These are phyloP conservation scores for Drosophila percnosoma DNA, from an alignment of 2,888 invertebrate species.

Conservation along the genomic window DNA sequence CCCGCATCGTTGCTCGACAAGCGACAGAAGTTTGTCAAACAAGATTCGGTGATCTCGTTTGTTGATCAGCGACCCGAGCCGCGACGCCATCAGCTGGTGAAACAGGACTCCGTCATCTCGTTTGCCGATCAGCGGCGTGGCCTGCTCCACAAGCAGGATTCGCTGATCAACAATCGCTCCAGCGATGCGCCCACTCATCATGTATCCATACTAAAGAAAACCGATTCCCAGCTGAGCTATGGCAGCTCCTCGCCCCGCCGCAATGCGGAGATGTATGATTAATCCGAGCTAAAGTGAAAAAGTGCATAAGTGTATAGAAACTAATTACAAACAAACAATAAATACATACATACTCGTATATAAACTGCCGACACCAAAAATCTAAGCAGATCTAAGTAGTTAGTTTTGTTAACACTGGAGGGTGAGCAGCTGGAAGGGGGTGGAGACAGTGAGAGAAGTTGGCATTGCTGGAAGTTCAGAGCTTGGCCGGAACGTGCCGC, in stretches of 20 bases:
- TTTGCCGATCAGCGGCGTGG: slow-evolving; percentile 85
- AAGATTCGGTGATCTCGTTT: slow-evolving; percentile 85
- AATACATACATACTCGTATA: slow-evolving; percentile 20
- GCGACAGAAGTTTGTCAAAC: slow-evolving; percentile 84
- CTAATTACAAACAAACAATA: slow-evolving; percentile 7
- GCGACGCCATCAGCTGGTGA: slow-evolving; percentile 84
- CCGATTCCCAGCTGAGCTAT: slow-evolving; percentile 83
- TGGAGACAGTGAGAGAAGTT: slow-evolving; percentile 62
- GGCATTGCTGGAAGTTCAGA: slow-evolving; percentile 47
- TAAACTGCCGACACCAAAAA: slow-evolving; percentile 30
- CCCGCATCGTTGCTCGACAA: slow-evolving; percentile 80
- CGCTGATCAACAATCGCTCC: slow-evolving; percentile 83
- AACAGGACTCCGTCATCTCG: slow-evolving; percentile 85
- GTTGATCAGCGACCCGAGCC: slow-evolving; percentile 84
- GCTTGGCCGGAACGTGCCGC: slow-evolving; percentile 44
- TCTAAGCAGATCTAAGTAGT: slow-evolving; percentile 3
- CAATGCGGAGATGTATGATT: slow-evolving; percentile 84
- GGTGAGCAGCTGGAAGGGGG: background rate
- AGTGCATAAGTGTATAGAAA: background rate
- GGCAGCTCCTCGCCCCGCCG: slow-evolving; percentile 82
- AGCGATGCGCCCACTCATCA: slow-evolving; percentile 83
- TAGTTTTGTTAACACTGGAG: slow-evolving; percentile 1
- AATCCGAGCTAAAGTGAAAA: slow-evolving; percentile 28
- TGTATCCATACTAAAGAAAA: slow-evolving; percentile 85
- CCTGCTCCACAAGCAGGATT: slow-evolving; percentile 83